Conservation (phyloP, 2,113 vertebrate species). For the Muscicapa adusta region DNA sequence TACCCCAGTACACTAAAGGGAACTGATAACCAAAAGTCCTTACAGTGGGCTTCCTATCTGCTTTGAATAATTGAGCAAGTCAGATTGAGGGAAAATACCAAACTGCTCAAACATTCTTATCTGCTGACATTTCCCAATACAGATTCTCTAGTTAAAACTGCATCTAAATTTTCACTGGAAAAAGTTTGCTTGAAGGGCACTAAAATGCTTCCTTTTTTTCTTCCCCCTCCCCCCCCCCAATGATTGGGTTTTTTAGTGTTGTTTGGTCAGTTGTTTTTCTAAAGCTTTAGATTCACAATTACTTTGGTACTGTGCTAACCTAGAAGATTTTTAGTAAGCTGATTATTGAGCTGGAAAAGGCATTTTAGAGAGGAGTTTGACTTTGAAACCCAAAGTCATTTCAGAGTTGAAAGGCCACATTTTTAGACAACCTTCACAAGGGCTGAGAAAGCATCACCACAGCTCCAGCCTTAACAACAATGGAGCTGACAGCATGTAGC, state of each 20-base stretch:
- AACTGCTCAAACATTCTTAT: not conserved
- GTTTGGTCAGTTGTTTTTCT: not conserved
- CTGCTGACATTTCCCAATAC: not conserved
- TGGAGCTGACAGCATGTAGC: not conserved
- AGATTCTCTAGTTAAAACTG: not conserved
- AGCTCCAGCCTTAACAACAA: not conserved
- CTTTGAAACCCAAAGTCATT: not conserved
- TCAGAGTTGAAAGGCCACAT: not conserved
- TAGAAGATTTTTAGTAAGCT: not conserved
- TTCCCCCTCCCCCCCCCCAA: not conserved
- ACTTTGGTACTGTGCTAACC: not conserved
- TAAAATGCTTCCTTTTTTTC: not conserved
- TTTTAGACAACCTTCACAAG: not conserved
- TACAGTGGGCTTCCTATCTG: not conserved
- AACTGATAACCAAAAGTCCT: not conserved
- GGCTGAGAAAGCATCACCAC: not conserved
- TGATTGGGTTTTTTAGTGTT: not conserved
- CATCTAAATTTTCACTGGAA: not conserved
- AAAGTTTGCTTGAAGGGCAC: not conserved
- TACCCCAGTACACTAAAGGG: not conserved
- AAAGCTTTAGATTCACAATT: not conserved
- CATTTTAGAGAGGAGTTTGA: not conserved
- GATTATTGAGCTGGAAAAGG: not conserved
- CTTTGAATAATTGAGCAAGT: not conserved
- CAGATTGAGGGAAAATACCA: not conserved